Base-by-base conservation (phyloP, 2,888 invertebrate genomes). In the Tetanocera ferruginea region DNA sequence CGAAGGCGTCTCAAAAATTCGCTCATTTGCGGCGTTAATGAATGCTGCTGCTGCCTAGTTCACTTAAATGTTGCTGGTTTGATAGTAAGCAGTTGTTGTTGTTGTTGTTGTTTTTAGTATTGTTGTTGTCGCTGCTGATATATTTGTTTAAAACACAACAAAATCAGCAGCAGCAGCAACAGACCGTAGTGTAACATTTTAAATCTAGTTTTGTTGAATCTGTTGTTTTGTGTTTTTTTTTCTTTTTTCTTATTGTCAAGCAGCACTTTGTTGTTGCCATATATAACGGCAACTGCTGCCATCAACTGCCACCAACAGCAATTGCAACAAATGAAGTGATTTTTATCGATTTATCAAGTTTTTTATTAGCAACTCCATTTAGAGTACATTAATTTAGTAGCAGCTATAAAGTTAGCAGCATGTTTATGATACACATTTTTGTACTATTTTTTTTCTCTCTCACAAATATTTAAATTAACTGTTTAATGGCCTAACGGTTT, bases 261-360 rank as follows among this genome's bases (percentile, higher is more conserved):
- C 14, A 43, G 43, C 43, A 43, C 11, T 11, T 43, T 43, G 43
- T 43, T 43, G 43, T 43, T 43, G 43, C 43, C 1, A 11, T 11
- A 14, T 14, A 11, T 43, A 60, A 23, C 25, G 60, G 60, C 60
- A 60, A 28, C 60, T 43, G 43, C 43, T 11, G 14, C 55, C 19
- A n/a, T 19, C 55, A 55, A 5, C n/a, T n/a, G n/a, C n/a, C 55
- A 64, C 4, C 64, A 66, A n/a, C 66, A 66, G 34, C 34, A 31
- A n/a, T 19, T 23, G 66, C 37, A 14, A 9, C 34, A 66, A 66
- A 66, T 66, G 37, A 66, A 66, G 31, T 66, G 34, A 66, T 66
- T 66, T 31, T 34, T 19, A 34, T 66, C 66, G 66, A 66, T 66
- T 66, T 34, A 34, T 66, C 66, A 66, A 31, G 66, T 66, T 66